Evolutionary conservation across 2,113 vertebrate species (phyloP).

Genomic region (Microcebus griseorufus): DNA sequence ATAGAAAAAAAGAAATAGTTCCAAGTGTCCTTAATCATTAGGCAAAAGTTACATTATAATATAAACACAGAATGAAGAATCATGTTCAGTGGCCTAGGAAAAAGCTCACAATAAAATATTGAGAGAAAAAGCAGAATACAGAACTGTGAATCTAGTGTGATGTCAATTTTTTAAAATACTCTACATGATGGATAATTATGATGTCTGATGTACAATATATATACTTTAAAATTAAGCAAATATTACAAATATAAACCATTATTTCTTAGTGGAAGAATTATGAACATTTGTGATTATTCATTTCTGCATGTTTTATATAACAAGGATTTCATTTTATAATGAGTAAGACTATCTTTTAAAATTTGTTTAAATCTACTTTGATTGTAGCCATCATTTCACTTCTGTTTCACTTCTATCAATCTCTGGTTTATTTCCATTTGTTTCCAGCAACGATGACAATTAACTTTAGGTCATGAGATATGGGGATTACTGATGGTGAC

Average conservation of each 20-base stretch:
- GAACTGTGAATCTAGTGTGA: not conserved
- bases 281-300: conserved; percentile 50
- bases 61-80: conserved; percentile 12
- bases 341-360: conserved; percentile 21
- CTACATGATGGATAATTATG: not conserved
- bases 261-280: conserved; percentile 25
- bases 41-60: not conserved
- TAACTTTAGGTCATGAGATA: not conserved
- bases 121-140: not conserved
- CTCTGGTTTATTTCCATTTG: not conserved
- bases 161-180: not conserved
- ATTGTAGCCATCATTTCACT: not conserved
- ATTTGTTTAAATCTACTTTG: conserved; percentile 1
- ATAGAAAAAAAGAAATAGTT: not conserved
- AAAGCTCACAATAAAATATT: not conserved
- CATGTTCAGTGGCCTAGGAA: not conserved
- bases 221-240: conserved; percentile 44
- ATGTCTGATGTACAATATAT: not conserved
- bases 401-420: not conserved
- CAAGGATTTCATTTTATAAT: conserved; percentile 32
- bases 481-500: not conserved
- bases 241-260: conserved; percentile 31
- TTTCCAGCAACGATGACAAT: not conserved
- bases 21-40: not conserved
- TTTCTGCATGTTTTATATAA: conserved; percentile 29